These are phyloP conservation scores for Sebastiscus tertius DNA, from an alignment of 2,797 vertebrate species.

Conservation along the genomic window DNA sequence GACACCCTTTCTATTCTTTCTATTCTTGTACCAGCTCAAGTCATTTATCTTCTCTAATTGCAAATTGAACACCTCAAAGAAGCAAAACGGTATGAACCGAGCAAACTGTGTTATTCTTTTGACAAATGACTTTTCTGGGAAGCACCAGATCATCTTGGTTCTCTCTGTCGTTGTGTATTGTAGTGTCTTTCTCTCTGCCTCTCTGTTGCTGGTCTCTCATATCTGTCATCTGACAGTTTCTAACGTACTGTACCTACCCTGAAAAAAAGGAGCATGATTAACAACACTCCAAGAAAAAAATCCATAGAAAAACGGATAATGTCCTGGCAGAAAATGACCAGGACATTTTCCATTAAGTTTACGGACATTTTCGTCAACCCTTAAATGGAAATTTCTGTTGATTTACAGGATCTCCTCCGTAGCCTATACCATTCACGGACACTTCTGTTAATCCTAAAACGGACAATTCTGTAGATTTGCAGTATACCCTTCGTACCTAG, in stretches of 20 bases:
- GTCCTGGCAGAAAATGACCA: no score
- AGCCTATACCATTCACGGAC: no score
- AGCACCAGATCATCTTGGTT: background rate
- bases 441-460: no score
- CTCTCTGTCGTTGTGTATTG: background rate
- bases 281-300: no score
- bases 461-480: no score
- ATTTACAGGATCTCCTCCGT: no score
- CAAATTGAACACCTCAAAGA: constrained; percentile 1
- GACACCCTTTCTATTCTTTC: background rate
- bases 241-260: background rate
- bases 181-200: background rate
- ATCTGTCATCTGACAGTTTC: background rate
- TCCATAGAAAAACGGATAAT: no score
- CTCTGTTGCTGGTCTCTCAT: background rate
- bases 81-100: background rate
- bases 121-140: background rate
- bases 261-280: background rate
- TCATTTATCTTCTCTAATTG: constrained; percentile 5
- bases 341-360: no score
- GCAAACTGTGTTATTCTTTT: constrained; percentile 14
- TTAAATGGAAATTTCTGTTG: no score
- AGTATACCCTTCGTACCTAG: no score
- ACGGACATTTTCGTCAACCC: no score
- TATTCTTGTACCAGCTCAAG: background rate